Conservation (phyloP, 2,113 vertebrate genomes). For the Myodes glareolus region DNA sequence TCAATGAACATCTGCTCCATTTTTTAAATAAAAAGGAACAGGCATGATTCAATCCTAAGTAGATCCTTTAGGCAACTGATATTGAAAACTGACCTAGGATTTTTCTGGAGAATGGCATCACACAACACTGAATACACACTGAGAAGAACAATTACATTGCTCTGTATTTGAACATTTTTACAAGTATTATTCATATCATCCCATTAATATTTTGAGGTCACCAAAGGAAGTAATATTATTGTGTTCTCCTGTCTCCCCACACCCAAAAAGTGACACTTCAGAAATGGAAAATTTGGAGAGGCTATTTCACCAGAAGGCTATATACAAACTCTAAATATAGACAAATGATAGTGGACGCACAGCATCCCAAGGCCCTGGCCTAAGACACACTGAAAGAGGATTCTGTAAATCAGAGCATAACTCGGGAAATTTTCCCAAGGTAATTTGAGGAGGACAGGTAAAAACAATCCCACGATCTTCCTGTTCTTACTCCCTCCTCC, state of each 20-base stretch:
- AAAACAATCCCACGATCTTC: not conserved
- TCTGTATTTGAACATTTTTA: slow-evolving; percentile 1
- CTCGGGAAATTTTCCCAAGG: not conserved
- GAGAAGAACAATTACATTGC: not conserved
- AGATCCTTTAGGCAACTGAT: not conserved
- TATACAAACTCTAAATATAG: not conserved
- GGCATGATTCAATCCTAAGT: not conserved
- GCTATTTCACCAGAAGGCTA: not conserved
- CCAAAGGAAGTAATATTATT: not conserved
- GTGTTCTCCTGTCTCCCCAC: not conserved
- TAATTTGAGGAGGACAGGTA: not conserved
- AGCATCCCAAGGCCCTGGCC: not conserved
- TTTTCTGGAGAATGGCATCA: not conserved
- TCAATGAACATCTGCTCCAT: not conserved
- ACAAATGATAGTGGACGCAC: fast-evolving
- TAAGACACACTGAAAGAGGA: not conserved
- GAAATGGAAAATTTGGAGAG: not conserved
- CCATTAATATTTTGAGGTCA: slow-evolving; percentile 2
- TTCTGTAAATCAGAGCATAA: not conserved
- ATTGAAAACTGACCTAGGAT: not conserved
- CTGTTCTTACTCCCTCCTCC: not conserved
- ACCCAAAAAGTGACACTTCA: not conserved
- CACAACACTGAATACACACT: not conserved
- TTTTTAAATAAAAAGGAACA: slow-evolving; percentile 11
- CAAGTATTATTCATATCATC: not conserved